phyloP scores from a whole-genome alignment of 2,113 vertebrate genomes.

The Mesoclemmys tuberculata region DNA sequence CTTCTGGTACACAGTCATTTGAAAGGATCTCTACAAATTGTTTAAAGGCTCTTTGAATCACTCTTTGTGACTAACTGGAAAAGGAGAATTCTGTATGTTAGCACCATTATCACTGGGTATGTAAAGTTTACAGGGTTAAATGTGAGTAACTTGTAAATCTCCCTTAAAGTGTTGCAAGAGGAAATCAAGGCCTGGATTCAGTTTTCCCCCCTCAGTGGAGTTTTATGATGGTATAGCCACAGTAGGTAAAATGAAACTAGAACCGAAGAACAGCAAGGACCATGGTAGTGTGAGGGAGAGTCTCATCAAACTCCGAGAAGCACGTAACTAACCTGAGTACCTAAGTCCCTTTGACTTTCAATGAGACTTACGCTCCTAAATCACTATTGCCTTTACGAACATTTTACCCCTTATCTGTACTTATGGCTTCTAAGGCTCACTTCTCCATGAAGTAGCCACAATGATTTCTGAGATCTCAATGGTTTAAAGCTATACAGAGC shows the following conservation, averaged over 20 bases:
- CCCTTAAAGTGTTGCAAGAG: not conserved
- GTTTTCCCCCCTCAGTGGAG: not conserved
- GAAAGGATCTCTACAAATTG: not conserved
- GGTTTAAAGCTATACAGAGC: not conserved
- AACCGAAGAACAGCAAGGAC: not conserved
- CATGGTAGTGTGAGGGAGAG: not conserved
- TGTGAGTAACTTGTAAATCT: not conserved
- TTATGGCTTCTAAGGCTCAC: rapidly evolving
- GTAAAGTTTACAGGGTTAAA: not conserved
- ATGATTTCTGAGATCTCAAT: not conserved
- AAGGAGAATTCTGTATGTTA: not conserved
- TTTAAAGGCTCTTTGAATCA: not conserved
- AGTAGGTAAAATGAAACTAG: not conserved
- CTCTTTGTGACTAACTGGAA: not conserved
- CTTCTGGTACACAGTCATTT: not conserved
- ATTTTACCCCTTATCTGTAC: not conserved
- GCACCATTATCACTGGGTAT: not conserved
- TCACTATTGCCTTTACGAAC: not conserved
- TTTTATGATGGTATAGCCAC: not conserved
- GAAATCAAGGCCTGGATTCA: not conserved
- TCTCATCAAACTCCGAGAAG: not conserved
- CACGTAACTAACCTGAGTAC: rapidly evolving
- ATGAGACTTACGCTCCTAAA: no score
- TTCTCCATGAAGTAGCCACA: not conserved
- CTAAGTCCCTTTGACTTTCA: rapidly evolving